Evolutionary conservation across 2,113 vertebrate species (phyloP).

Genomic region (Plotosus lineatus): DNA sequence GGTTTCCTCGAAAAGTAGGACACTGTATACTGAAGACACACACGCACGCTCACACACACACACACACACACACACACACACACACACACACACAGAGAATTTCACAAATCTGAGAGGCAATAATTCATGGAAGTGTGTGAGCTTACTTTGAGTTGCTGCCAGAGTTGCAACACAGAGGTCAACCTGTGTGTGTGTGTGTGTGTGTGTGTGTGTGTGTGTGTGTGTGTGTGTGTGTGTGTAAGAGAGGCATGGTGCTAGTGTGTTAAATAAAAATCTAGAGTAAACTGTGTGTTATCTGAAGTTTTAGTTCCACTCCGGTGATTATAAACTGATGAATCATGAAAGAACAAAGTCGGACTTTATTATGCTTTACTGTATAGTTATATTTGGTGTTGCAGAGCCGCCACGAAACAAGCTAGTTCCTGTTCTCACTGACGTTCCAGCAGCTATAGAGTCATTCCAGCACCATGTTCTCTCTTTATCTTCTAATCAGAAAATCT

Average conservation of each 20-base stretch:
- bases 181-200: background rate
- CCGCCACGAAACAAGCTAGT: background rate
- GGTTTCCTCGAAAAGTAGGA: background rate
- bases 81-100: background rate
- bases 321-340: background rate
- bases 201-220: conserved; percentile 17
- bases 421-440: background rate
- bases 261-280: background rate
- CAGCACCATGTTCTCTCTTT: background rate
- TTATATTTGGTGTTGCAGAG: background rate
- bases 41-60: background rate
- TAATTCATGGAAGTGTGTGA: conserved; percentile 40
- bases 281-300: background rate
- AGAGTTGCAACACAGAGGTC: conserved; percentile 12
- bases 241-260: no score
- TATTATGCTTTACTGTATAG: background rate
- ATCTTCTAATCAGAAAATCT: background rate
- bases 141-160: conserved; percentile 32
- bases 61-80: background rate
- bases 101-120: background rate
- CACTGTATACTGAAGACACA: background rate
- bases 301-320: background rate
- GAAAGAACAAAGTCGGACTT: background rate
- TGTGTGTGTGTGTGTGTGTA: background rate
- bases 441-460: background rate